Evolutionary conservation across 2,888 invertebrate genomes (phyloP).

Genomic region (Ectemnius cavifrons): DNA sequence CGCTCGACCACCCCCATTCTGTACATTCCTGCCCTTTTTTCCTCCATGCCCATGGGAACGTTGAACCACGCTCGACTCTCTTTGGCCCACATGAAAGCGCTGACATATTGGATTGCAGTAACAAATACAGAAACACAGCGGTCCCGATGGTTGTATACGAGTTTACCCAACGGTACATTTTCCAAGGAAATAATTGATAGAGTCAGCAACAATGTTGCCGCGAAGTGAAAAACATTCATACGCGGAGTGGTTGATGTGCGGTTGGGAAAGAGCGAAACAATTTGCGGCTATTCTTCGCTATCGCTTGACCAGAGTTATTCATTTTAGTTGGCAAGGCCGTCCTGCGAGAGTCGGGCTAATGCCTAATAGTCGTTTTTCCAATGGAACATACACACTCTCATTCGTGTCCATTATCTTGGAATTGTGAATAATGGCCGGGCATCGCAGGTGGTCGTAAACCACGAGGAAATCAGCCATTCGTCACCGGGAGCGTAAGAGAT

Average conservation of each 20-base stretch:
- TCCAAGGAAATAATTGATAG: no score
- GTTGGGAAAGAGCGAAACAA: no score
- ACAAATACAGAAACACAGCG: not conserved
- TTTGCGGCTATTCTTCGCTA: no score
- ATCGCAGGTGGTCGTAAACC: constrained; percentile 13
- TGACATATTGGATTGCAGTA: not conserved
- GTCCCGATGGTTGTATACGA: no score
- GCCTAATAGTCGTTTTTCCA: constrained; percentile 12
- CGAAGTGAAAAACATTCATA: no score
- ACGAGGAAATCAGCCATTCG: constrained; percentile 30
- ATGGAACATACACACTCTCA: not conserved
- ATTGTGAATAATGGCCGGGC: constrained; percentile 8
- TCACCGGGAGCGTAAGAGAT: constrained; percentile 11
- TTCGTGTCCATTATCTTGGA: not conserved
- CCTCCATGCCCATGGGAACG: not conserved
- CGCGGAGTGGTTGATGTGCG: no score
- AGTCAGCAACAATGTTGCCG: no score
- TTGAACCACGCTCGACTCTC: not conserved
- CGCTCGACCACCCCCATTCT: not conserved
- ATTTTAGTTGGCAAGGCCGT: no score
- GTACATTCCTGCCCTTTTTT: not conserved
- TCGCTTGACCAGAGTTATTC: no score
- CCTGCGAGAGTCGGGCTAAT: not conserved
- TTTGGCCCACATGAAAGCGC: not conserved
- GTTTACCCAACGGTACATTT: no score